Evolutionary conservation across 2,797 vertebrate genomes (phyloP).

Genomic region (Leptodactylus fallax): DNA sequence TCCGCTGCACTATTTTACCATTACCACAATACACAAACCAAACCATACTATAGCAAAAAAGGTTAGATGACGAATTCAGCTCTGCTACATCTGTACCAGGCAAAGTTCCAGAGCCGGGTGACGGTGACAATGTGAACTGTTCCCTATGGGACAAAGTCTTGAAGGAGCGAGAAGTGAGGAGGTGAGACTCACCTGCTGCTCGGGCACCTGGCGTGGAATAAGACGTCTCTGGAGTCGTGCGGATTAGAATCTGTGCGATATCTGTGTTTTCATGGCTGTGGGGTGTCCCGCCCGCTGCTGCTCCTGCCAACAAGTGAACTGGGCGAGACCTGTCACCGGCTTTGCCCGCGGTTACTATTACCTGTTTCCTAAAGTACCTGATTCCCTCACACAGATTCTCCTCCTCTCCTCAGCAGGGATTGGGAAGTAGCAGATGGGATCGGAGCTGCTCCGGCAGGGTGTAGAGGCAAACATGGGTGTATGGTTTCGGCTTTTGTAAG

Average conservation of each 20-base stretch:
- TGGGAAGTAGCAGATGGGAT: conserved; percentile 67
- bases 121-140: too few species aligned
- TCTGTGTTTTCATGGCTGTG: conserved; percentile 38
- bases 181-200: conserved; percentile 41
- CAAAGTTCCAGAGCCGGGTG: too few species aligned
- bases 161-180: neutral
- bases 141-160: conserved; percentile 22
- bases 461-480: conserved; percentile 68
- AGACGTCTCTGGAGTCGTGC: neutral
- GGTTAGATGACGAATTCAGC: neutral
- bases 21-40: neutral
- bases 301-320: conserved; percentile 37
- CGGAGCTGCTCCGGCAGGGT: conserved; percentile 65
- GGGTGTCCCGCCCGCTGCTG: conserved; percentile 52
- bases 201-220: neutral
- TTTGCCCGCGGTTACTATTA: conserved; percentile 22
- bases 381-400: neutral
- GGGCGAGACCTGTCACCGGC: conserved; percentile 58
- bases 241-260: conserved; percentile 25
- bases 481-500: conserved; percentile 47
- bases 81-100: conserved; percentile 3
- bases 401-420: conserved; percentile 57
- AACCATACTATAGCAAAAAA: neutral
- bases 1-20: too few species aligned
- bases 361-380: conserved; percentile 46